Base-by-base conservation (phyloP, 2,797 vertebrate genomes). In the Chelon auratus region DNA sequence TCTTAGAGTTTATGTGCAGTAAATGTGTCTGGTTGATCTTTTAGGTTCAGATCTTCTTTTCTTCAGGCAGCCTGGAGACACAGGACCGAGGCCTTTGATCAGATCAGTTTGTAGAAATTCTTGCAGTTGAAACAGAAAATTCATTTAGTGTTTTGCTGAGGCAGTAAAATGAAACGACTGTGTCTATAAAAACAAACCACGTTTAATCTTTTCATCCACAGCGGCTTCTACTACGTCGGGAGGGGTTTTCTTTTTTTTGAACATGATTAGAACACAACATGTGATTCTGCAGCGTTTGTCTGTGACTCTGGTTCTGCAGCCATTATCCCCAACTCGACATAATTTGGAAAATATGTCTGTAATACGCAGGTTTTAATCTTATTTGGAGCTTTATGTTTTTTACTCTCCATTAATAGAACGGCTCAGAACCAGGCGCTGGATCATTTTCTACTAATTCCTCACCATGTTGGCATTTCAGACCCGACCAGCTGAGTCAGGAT, bases 291-390 rank as follows among this genome's bases (percentile, higher is more conserved):
- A 26, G 24, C 24, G 33, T 57, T 12, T 45, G 17, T 45, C 24
- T 54, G 37, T n/a, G 30, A 57, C 55, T 47, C 12, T 22, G 0
- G 18, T 47, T 53, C 30, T 62, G 51, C 2, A 54, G 20, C 15
- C 18, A 24, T 78, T 48, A 48, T 60, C 55, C 15, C 1, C 60
- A 54, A 51, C 73, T 71, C 50, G 1, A 60, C 45, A 22, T 77
- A 42, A 87, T 83, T 74, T 60, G 45, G 72, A 64, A 86, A 86
- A 84, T 72, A 82, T 52, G 65, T 50, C 68, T 12, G 36, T 75
- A 68, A 84, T 59, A 66, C 18, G 50, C 18, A 59, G 48, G 65
- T 43, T 79, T 62, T 74, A 65, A 76, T 79, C 68, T 58, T 24
- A 33, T 74, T 82, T 64, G 33, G 20, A 15, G 24, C 1, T 70